phyloP scores from a whole-genome alignment of 1,140 invertebrate genomes.

The Neoseiulus cucumeris region DNA sequence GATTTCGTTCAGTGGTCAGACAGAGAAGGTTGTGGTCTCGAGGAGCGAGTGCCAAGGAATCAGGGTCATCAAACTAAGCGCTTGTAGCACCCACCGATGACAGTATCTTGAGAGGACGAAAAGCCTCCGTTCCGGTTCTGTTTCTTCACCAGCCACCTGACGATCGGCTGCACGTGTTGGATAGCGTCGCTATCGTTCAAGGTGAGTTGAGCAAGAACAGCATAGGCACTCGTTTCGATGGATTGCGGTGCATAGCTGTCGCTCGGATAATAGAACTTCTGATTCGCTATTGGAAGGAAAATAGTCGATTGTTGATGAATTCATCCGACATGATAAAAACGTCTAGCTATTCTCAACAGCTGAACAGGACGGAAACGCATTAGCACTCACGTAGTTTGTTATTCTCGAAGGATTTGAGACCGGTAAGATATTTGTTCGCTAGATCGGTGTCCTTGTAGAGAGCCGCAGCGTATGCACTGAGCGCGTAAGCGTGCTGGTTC shows the following conservation, averaged over 20 bases:
- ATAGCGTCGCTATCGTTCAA: slow-evolving; percentile 37
- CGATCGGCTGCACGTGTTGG: slow-evolving; percentile 33
- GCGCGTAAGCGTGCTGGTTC: background rate
- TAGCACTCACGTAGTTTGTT: background rate
- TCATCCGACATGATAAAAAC: too few species aligned
- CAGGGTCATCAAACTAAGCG: too few species aligned
- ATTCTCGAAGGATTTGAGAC: background rate
- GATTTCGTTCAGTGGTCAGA: too few species aligned
- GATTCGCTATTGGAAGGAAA: background rate
- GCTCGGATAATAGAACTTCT: slow-evolving; percentile 18
- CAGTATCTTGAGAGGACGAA: slow-evolving; percentile 29
- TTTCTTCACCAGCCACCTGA: slow-evolving; percentile 49
- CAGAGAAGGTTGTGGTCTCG: too few species aligned
- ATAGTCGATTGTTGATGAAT: too few species aligned
- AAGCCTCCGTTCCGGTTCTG: slow-evolving; percentile 56
- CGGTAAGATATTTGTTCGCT: background rate
- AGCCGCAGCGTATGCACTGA: background rate
- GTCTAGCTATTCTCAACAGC: too few species aligned
- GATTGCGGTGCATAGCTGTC: slow-evolving; percentile 28
- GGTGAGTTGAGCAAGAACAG: slow-evolving; percentile 40
- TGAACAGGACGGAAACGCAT: too few species aligned
- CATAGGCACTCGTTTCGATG: slow-evolving; percentile 56
- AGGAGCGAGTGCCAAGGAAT: too few species aligned
- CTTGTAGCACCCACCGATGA: background rate
- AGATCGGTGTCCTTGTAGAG: background rate